These are phyloP conservation scores for Acanthosepion pharaonis DNA, from an alignment of 2,888 invertebrate species.

Conservation along the genomic window DNA sequence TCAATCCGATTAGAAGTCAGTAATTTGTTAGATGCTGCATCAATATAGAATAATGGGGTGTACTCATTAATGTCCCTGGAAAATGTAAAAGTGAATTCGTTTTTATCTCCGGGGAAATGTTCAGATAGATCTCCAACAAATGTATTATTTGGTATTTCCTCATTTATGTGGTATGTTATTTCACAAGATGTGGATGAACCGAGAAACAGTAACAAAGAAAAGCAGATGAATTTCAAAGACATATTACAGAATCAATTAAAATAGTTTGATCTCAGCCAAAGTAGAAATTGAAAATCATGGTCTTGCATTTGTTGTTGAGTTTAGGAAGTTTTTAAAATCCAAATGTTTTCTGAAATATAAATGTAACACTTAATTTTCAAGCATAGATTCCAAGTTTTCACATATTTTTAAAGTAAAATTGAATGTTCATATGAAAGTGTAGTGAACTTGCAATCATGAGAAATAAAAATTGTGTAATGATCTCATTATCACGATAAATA, in stretches of 20 bases:
- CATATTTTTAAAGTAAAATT: too few relatives aligned
- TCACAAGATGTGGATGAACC: not conserved
- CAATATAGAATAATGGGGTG: slow-evolving; percentile 57
- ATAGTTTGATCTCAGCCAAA: not conserved
- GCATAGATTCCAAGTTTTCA: not conserved
- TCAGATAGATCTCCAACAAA: slow-evolving; percentile 55
- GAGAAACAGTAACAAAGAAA: not conserved
- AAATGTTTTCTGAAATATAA: not conserved
- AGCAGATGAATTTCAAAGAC: not conserved
- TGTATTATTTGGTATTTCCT: slow-evolving; percentile 47
- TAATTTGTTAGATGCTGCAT: slow-evolving; percentile 60
- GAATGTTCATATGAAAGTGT: too few relatives aligned
- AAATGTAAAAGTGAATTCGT: slow-evolving; percentile 48
- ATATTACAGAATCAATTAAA: not conserved
- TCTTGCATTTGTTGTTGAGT: not conserved
- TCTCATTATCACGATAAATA: too few relatives aligned
- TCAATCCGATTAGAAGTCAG: slow-evolving; percentile 63
- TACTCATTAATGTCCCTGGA: slow-evolving; percentile 52
- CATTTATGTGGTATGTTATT: slow-evolving; percentile 45
- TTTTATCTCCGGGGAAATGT: not conserved
- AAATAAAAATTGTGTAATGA: too few relatives aligned
- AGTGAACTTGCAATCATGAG: too few relatives aligned
- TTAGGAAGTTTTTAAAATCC: not conserved
- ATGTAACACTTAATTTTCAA: not conserved
- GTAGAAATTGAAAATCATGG: not conserved